Conservation (phyloP, 2,797 vertebrate species). For the Microchirus variegatus region DNA sequence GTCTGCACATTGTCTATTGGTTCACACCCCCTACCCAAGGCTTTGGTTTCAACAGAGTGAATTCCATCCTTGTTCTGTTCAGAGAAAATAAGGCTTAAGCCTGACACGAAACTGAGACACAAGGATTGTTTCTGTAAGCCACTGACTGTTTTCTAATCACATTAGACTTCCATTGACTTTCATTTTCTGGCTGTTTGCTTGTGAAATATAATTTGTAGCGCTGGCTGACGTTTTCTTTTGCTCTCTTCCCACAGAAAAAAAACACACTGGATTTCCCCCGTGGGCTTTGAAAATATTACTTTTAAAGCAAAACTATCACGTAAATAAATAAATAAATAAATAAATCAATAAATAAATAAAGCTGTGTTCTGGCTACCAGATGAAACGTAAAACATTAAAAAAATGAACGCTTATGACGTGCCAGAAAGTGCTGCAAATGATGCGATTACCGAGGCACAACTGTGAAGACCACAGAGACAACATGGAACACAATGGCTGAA, state of each 20-base stretch:
- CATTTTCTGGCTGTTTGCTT: slow-evolving; percentile 28
- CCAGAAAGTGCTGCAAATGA: too few species aligned
- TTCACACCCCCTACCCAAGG: slow-evolving; percentile 22
- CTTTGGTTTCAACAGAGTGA: slow-evolving; percentile 18
- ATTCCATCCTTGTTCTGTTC: not conserved
- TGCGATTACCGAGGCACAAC: too few species aligned
- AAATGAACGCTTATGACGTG: too few species aligned
- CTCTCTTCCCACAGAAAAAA: slow-evolving; percentile 12
- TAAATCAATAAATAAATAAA: not conserved
- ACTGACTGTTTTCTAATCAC: slow-evolving; percentile 22
- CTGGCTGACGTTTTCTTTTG: slow-evolving; percentile 11
- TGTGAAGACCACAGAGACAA: too few species aligned
- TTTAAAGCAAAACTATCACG: slow-evolving; percentile 4
- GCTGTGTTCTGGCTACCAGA: too few species aligned
- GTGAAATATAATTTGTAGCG: slow-evolving; percentile 21
- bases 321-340: not conserved
- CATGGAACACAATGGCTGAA: too few species aligned
- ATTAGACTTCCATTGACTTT: slow-evolving; percentile 29
- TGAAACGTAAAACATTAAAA: too few species aligned
- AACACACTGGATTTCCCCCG: not conserved
- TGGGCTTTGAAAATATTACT: slow-evolving; percentile 1
- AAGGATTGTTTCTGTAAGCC: slow-evolving; percentile 21
- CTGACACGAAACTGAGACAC: slow-evolving; percentile 27
- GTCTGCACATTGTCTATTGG: slow-evolving; percentile 40
- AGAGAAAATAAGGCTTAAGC: slow-evolving; percentile 23